Percentiles rank a stretch among this genome's conserved stretches.
Conservation (phyloP, 2,113 vertebrate genomes). For the Mirounga angustirostris region DNA sequence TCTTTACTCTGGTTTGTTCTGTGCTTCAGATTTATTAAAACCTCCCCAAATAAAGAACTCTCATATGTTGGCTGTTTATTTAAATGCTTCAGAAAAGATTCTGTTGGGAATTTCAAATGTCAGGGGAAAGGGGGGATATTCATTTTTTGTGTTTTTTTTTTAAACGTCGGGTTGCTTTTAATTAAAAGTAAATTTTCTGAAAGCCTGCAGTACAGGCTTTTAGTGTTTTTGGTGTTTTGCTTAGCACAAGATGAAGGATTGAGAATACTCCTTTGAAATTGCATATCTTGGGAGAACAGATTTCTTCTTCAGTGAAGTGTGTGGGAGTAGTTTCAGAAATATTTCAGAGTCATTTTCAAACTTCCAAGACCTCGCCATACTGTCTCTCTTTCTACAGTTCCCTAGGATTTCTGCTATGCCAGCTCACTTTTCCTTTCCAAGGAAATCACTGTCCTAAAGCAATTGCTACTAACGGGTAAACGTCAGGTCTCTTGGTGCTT, state of each 20-base stretch:
- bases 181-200: neutral
- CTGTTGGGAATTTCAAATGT: neutral
- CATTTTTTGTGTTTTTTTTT: neutral
- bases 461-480: neutral
- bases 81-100: neutral
- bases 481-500: neutral
- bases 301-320: neutral
- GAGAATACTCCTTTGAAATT: neutral
- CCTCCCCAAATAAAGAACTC: neutral
- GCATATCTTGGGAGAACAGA: neutral
- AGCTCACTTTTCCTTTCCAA: neutral
- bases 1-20: neutral
- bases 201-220: neutral
- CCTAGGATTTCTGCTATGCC: neutral
- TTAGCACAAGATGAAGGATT: neutral
- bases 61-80: neutral
- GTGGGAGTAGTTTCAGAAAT: neutral
- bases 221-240: conserved; percentile 17
- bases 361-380: neutral
- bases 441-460: neutral
- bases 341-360: neutral
- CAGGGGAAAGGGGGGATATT: neutral
- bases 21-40: neutral
- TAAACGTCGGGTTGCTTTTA: neutral
- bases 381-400: neutral